Base-by-base conservation (phyloP, 2,888 invertebrate genomes). In the Lysandra coridon region DNA sequence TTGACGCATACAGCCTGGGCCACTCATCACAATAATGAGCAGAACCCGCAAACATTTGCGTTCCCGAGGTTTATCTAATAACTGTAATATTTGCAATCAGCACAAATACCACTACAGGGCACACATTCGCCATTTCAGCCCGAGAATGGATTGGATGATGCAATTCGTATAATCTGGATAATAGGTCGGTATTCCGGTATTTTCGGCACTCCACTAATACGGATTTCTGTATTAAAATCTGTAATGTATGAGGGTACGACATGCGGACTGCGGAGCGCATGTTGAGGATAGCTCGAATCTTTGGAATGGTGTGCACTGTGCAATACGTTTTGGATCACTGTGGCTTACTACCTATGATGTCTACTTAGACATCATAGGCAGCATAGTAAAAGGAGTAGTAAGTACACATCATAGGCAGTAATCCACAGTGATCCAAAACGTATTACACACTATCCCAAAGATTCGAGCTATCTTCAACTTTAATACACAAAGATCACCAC, bases 21-120 rank as follows among this genome's bases (percentile, higher is more conserved):
- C 87, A 87, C 86, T 88, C 89, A 90, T 92, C 90, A 85, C 87
- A 86, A 86, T 92, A 93, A 93, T 91, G 91, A 92, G 91, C 88
- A 89, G 88, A 89, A 88, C 91, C 88, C 86, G 84, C 90, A 91
- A 92, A 93, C 90, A 92, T 91, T 92, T 89, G 89, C 89, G 85
- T 62, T 86, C 86, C 82, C 84, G 82, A 84, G 88, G 89, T 92
- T 91, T 92, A 91, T 90, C 90, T 87, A 88, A 86, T 86, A 84
- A 85, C 85, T 83, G 86, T 84, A 87, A 88, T 90, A 89, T 88
- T 91, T 87, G 90, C 91, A 90, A 91, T 90, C 91, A 89, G 86
- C 83, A 84, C 84, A 87, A 84, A 87, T 87, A 86, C 83, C 80
- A 80, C 80, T 80, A 80, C 82, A 62, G 80, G 78, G 78, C 80